Conservation (phyloP, 2,888 invertebrate species). For the Palloptera scutellata region DNA sequence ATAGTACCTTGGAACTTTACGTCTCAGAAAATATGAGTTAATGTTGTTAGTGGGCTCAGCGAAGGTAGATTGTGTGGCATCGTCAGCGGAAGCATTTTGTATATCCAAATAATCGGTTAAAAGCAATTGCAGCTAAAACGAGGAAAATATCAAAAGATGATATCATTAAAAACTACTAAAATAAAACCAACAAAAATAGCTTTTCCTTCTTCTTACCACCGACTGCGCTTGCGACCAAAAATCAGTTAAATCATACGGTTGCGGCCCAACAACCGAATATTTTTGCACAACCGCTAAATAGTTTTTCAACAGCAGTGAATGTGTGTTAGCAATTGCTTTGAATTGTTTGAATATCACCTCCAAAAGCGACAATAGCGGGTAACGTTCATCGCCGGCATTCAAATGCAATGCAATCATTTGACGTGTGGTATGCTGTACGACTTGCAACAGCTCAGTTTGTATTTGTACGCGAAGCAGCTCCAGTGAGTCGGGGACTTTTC, state of each 20-base stretch:
- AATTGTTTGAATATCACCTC: conserved; percentile 84
- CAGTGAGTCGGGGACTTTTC: conserved; percentile 84
- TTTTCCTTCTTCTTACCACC: conserved; percentile 72
- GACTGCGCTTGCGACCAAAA: conserved; percentile 92
- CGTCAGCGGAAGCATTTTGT: conserved; percentile 74
- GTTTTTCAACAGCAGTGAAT: conserved; percentile 73
- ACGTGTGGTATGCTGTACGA: conserved; percentile 81
- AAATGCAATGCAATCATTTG: conserved; percentile 69
- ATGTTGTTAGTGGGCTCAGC: conserved; percentile 64
- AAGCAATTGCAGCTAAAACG: conserved; percentile 78
- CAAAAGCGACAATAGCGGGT: conserved; percentile 70
- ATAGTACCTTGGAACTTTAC: conserved; percentile 61
- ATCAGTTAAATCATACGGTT: conserved; percentile 74
- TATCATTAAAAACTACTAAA: not conserved
- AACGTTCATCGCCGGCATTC: conserved; percentile 35
- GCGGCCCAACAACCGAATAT: conserved; percentile 65
- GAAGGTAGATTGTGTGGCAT: conserved; percentile 66
- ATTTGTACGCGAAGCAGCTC: conserved; percentile 85
- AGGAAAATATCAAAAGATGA: not conserved
- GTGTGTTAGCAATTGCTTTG: conserved; percentile 80
- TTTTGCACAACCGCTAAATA: conserved; percentile 71
- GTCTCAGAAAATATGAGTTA: conserved; percentile 65
- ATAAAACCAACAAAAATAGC: not conserved
- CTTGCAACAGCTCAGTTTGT: conserved; percentile 80
- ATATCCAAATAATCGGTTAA: conserved; percentile 88